Evolutionary conservation across 2,113 vertebrate genomes (phyloP), one percentile per base, ranked within the genome.

Genomic region (Tapirus terrestris): DNA sequence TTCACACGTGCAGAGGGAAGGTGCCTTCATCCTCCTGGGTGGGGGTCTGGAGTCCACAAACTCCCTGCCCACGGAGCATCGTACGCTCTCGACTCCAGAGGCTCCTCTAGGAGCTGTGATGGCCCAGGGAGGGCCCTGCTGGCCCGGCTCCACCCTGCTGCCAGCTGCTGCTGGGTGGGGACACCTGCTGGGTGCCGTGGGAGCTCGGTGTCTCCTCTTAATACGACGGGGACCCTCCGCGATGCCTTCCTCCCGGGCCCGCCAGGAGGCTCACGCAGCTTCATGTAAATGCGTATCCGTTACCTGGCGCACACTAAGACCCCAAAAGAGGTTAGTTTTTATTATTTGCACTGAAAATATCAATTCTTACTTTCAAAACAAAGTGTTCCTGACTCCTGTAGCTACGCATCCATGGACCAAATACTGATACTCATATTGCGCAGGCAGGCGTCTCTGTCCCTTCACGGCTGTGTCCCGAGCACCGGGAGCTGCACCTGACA

Each of bases 401-500:
- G 82, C 60, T 11, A 16, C 13, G 23, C 45, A 3, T 88, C 20
- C 31, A 21, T 1, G 2, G 58, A n/a, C 72, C 33, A n/a, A 13
- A 18, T 6, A 31, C 0, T 31, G 6, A 25, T 36, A 7, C 27
- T 82, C 5, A 65, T 31, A 12, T 56, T 61, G 27, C 5, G 21
- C 36, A 51, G 23, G 56, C 25, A 18, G 48, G 23, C 6, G 7
- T 58, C 67, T 33, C 39, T 48, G 48, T 48, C 48, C 48, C 36
- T 29, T 58, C 70, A 60, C 10, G 0, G 1, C 53, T 5, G 4
- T 25, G 27, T 29, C 27, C 29, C 33, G 39, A 75, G 60, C 6
- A 8, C 58, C 21, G 5, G 25, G 48, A 36, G 29, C 61, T 0
- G 0, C 12, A 29, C 23, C 61, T 56, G 45, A n/a, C 45, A 51